Conservation (phyloP, 2,113 vertebrate genomes). For the Anser brachyrhynchus region DNA sequence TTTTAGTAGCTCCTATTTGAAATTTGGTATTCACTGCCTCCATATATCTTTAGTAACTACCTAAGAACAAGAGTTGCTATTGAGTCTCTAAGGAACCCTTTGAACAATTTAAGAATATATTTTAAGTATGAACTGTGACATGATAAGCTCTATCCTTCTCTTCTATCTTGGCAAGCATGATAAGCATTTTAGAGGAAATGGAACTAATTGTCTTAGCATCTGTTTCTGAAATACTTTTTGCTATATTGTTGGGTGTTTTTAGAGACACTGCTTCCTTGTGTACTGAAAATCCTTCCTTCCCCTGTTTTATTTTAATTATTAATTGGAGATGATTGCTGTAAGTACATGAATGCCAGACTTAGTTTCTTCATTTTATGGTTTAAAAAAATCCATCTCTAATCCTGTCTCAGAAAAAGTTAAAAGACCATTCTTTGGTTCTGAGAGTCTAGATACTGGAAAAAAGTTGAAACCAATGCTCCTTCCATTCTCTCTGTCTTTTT, state of each 20-base stretch:
- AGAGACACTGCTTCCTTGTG: not conserved
- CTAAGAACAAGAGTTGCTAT: not conserved
- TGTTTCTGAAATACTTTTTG: constrained; percentile 13
- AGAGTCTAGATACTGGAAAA: not conserved
- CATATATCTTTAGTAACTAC: not conserved
- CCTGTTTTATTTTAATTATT: not conserved
- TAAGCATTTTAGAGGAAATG: not conserved
- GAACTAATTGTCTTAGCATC: not conserved
- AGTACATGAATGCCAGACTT: not conserved
- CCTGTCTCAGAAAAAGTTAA: not conserved
- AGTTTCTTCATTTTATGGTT: not conserved
- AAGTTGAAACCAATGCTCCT: not conserved
- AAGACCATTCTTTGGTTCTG: not conserved
- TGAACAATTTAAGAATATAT: not conserved
- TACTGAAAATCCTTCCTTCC: not conserved
- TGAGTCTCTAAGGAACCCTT: not conserved
- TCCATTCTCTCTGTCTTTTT: not conserved
- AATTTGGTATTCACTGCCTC: not conserved
- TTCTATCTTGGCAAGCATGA: not conserved
- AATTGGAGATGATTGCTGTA: not conserved
- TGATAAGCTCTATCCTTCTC: not conserved
- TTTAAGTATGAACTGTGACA: not conserved
- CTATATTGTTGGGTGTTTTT: not conserved
- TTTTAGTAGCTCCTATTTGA: not conserved
- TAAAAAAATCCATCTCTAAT: not conserved